A percentile compares a stretch with the other conserved stretches of the same genome.
phyloP scores from a whole-genome alignment of 2,888 invertebrate genomes.

The Urechis unicinctus region DNA sequence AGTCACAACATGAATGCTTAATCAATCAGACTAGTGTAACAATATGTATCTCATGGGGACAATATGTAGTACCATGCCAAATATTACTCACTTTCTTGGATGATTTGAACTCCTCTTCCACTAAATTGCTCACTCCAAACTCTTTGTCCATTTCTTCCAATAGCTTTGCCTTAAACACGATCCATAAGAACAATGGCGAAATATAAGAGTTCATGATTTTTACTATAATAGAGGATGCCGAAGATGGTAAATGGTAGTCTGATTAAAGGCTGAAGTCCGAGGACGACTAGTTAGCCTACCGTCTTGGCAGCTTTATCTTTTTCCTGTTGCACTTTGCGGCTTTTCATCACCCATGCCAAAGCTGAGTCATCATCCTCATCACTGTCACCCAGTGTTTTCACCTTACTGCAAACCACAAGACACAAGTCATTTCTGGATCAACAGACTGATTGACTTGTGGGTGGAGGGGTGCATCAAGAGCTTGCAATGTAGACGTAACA shows the following conservation, averaged over 20 bases:
- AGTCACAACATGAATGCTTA: no score
- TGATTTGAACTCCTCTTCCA: constrained; percentile 68
- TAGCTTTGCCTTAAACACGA: constrained; percentile 66
- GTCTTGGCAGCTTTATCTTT: constrained; percentile 78
- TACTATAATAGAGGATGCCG: no score
- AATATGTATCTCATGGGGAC: no score
- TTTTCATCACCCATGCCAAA: constrained; percentile 74
- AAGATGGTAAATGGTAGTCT: no score
- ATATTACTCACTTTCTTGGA: no score
- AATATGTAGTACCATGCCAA: no score
- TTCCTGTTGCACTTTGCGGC: constrained; percentile 68
- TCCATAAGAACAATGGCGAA: not conserved
- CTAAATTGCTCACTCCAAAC: constrained; percentile 79
- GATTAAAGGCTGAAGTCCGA: no score
- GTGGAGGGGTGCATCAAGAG: no score
- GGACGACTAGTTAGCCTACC: constrained; percentile 52
- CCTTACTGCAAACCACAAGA: constrained; percentile 23
- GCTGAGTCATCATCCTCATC: constrained; percentile 62
- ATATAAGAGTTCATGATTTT: no score
- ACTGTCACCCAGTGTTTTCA: constrained; percentile 44
- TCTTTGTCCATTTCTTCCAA: constrained; percentile 91
- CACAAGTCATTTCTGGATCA: not conserved
- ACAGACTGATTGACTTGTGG: no score
- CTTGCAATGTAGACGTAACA: no score
- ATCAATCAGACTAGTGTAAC: no score